phyloP scores from a whole-genome alignment of 2,888 invertebrate species.

The Drosophila paramelanica region DNA sequence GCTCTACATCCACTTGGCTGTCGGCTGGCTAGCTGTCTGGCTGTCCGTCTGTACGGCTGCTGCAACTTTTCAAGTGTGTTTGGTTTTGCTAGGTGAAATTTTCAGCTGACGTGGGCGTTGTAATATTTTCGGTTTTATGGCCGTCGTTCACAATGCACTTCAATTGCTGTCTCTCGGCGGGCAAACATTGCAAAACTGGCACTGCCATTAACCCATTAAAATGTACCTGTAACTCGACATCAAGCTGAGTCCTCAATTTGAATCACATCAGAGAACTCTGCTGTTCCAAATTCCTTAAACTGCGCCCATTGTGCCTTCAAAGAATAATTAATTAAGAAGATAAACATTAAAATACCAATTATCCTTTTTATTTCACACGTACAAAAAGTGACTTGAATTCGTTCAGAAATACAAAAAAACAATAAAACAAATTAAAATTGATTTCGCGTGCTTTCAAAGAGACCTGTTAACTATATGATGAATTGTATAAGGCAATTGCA shows the following conservation, averaged over 20 bases:
- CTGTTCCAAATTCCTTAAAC: conserved; percentile 1
- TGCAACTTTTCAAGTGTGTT: conserved; percentile 57
- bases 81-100: conserved; percentile 68
- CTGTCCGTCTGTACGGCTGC: conserved; percentile 31
- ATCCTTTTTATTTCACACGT: neutral
- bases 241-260: conserved; percentile 37
- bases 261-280: conserved; percentile 2
- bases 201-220: conserved; percentile 56
- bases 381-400: too few species aligned
- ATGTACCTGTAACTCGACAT: conserved; percentile 32
- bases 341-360: neutral
- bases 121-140: conserved; percentile 71
- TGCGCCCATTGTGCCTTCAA: neutral
- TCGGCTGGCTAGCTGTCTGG: conserved; percentile 24
- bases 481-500: neutral
- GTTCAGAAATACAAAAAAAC: neutral
- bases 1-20: conserved; percentile 59
- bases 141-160: conserved; percentile 53
- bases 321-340: too few species aligned
- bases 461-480: neutral
- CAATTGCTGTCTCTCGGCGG: conserved; percentile 51
- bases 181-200: conserved; percentile 43
- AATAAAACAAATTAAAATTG: neutral
- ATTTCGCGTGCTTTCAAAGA: neutral
- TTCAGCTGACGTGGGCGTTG: conserved; percentile 67